Percentiles rank a stretch among this genome's conserved stretches.
Evolutionary conservation across 1,140 invertebrate genomes (phyloP).

Genomic region (Solenopsis invicta): DNA sequence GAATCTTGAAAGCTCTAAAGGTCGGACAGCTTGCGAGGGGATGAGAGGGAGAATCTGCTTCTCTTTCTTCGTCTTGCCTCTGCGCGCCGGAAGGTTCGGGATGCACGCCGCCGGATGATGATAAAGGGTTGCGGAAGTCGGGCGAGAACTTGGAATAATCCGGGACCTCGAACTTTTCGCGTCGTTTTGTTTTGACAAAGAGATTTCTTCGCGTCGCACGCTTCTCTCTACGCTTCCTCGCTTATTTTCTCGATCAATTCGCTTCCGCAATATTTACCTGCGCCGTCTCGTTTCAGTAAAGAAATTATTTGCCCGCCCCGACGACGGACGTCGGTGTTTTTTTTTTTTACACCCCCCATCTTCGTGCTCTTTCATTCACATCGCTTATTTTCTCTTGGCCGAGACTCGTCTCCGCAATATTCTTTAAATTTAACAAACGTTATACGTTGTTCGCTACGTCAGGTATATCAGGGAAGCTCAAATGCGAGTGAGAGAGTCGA

Average conservation of each 20-base stretch:
- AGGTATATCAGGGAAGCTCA: background rate
- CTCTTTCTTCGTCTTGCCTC: background rate
- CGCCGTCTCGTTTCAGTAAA: background rate
- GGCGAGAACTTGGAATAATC: background rate
- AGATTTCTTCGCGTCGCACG: background rate
- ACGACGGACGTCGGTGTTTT: background rate
- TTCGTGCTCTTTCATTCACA: background rate
- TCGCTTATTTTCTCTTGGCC: background rate
- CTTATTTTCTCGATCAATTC: no score
- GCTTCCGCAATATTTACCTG: background rate
- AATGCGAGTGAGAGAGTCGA: background rate
- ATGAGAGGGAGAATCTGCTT: background rate
- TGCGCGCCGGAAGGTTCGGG: constrained; percentile 11
- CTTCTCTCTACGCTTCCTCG: no score
- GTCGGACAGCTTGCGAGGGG: background rate
- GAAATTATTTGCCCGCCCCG: background rate
- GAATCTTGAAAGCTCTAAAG: constrained; percentile 36
- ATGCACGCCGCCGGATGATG: background rate
- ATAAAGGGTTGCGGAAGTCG: no score
- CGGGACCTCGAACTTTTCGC: background rate
- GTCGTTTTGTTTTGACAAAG: background rate
- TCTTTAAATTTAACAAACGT: background rate
- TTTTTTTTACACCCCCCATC: background rate
- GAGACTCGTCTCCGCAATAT: background rate
- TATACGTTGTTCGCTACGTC: background rate